Conservation (phyloP, 2,797 vertebrate genomes). For the Hyperoplus immaculatus region DNA sequence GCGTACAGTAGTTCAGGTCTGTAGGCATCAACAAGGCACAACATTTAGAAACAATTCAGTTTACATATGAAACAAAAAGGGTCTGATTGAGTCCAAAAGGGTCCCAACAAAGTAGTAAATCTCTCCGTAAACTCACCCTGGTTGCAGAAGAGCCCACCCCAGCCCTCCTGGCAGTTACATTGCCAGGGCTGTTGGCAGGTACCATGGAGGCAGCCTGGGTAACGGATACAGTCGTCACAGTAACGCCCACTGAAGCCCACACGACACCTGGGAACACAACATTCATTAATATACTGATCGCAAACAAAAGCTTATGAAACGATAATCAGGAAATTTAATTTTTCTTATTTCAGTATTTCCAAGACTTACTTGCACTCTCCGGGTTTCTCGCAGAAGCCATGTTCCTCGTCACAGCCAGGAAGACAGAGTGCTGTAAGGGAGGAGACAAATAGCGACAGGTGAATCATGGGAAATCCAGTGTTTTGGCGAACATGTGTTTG, state of each 20-base stretch:
- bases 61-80: constrained; percentile 16
- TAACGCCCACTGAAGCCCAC: constrained; percentile 98
- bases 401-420: constrained; percentile 95
- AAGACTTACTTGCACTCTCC: constrained; percentile 98
- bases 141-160: constrained; percentile 99
- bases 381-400: constrained; percentile 96
- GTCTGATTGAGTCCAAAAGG: neutral
- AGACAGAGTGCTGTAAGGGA: constrained; percentile 92
- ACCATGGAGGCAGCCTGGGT: constrained; percentile 97
- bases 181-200: constrained; percentile 99
- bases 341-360: neutral
- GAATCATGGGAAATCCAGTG: constrained; percentile 48
- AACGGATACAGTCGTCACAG: constrained; percentile 97
- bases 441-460: constrained; percentile 74
- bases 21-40: constrained; percentile 45
- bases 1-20: constrained; percentile 99
- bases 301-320: constrained; percentile 1
- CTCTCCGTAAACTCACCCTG: constrained; percentile 89
- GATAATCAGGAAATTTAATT: neutral
- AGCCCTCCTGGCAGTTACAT: constrained; percentile 98
- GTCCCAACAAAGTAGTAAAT: constrained; percentile 22
- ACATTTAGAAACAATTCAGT: constrained; percentile 34
- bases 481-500: constrained; percentile 55
- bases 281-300: constrained; percentile 29
- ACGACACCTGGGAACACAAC: constrained; percentile 88